These are phyloP conservation scores for Odontamblyopus lacepedii DNA, from an alignment of 2,797 vertebrate genomes.

Conservation along the genomic window DNA sequence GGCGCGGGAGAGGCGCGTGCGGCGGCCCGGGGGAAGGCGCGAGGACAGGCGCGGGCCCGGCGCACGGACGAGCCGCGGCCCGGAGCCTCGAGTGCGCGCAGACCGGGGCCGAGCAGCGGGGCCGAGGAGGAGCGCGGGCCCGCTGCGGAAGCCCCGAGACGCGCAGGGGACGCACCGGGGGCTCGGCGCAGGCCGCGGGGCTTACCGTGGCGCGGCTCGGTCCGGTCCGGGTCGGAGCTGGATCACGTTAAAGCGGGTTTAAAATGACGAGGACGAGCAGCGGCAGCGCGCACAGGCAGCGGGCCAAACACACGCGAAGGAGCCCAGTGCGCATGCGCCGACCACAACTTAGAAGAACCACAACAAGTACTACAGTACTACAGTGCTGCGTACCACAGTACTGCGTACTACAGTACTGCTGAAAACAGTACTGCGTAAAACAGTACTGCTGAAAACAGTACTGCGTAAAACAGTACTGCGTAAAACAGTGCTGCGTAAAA, in stretches of 20 bases:
- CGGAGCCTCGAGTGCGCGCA: conserved; percentile 9
- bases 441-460: no score
- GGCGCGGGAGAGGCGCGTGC: no score
- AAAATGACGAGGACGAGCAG: conserved; percentile 68
- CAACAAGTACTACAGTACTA: no score
- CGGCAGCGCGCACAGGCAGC: conserved; percentile 63
- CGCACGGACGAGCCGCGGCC: background rate
- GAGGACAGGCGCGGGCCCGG: background rate
- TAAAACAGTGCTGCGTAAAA: no score
- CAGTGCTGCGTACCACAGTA: no score
- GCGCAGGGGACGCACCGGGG: conserved; percentile 6
- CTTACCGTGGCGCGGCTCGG: conserved; percentile 71
- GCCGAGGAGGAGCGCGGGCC: conserved; percentile 63
- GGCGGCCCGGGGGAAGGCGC: background rate
- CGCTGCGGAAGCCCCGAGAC: conserved; percentile 58
- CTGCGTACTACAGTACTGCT: no score
- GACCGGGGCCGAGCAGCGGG: conserved; percentile 22
- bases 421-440: no score
- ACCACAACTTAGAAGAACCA: background rate
- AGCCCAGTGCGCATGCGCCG: conserved; percentile 53
- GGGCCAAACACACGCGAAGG: conserved; percentile 47
- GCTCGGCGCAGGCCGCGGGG: conserved; percentile 17
- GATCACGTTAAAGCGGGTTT: conserved; percentile 30
- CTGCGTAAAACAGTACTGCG: no score
- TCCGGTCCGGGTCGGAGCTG: conserved; percentile 26